Percentiles rank a stretch among this genome's conserved stretches.
These are phyloP conservation scores for Hirudinaria manillensis DNA, from an alignment of 2,888 invertebrate genomes.

Conservation along the genomic window DNA sequence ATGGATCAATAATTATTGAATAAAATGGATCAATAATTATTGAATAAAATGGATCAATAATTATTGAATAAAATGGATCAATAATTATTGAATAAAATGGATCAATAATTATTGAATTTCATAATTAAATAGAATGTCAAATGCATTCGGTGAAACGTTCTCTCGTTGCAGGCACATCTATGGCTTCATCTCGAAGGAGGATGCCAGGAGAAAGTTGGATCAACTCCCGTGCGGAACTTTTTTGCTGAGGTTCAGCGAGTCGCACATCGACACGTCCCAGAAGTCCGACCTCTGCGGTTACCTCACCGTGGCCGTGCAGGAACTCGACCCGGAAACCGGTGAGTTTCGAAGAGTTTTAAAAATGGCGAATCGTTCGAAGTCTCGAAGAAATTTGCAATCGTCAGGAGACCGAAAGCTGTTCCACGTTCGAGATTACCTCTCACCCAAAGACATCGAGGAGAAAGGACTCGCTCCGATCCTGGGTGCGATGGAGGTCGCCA, in stretches of 20 bases:
- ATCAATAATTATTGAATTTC: too few species aligned
- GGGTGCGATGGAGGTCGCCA: constrained; percentile 43
- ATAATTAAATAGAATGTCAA: too few species aligned
- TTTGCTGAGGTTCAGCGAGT: constrained; percentile 39
- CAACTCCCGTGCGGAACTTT: constrained; percentile 36
- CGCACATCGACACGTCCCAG: constrained; percentile 37
- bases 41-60: too few species aligned
- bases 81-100: too few species aligned
- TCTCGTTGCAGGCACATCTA: constrained; percentile 35
- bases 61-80: too few species aligned
- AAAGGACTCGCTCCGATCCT: constrained; percentile 35
- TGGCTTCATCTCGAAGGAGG: constrained; percentile 38
- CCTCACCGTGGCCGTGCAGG: constrained; percentile 38
- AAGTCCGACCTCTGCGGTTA: constrained; percentile 37
- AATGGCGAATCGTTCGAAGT: too few species aligned
- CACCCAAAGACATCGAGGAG: constrained; percentile 36
- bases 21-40: too few species aligned
- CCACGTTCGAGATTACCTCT: constrained; percentile 37
- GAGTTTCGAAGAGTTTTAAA: background rate
- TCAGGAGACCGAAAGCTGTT: constrained; percentile 33
- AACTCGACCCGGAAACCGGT: constrained; percentile 36
- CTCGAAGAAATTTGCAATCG: too few species aligned
- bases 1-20: too few species aligned
- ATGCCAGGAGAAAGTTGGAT: constrained; percentile 32
- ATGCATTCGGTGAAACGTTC: too few species aligned